A percentile compares a stretch with the other conserved stretches of the same genome.
Evolutionary conservation across 2,113 vertebrate species (phyloP).

Genomic region (Atlantisia rogersi): DNA sequence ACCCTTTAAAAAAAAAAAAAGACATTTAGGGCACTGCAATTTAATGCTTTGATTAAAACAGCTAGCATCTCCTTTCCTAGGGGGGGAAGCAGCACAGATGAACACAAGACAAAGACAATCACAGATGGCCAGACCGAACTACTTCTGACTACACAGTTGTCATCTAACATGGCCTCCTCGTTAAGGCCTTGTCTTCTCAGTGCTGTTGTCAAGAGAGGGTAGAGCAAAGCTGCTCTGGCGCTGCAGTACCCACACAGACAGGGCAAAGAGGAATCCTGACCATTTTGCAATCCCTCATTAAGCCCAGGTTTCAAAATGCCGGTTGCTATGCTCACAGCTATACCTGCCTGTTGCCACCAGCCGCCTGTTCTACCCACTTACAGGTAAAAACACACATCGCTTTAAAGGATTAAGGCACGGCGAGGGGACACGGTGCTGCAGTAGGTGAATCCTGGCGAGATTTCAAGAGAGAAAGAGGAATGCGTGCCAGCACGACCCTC

Average conservation of each 20-base stretch:
- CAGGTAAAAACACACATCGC: fast-evolving
- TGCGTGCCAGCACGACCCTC: neutral
- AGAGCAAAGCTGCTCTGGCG: neutral
- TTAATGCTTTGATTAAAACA: neutral
- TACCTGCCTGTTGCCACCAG: neutral
- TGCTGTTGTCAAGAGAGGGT: neutral
- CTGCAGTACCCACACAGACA: neutral
- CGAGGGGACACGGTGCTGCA: neutral
- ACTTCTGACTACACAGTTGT: neutral
- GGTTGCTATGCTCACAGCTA: neutral
- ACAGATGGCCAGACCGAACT: neutral
- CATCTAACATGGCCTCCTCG: neutral
- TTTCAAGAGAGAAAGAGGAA: neutral
- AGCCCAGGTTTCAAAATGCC: neutral
- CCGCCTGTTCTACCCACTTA: neutral
- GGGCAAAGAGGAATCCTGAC: neutral
- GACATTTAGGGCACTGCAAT: fast-evolving
- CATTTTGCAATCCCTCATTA: neutral
- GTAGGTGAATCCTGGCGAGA: fast-evolving
- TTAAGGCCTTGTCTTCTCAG: neutral
- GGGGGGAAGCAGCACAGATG: neutral
- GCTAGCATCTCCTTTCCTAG: neutral
- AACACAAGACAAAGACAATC: neutral
- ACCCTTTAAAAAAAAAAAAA: neutral
- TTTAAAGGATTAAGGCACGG: neutral